These are phyloP conservation scores for Phyllostomus hastatus DNA, from an alignment of 2,113 vertebrate species.

Conservation along the genomic window DNA sequence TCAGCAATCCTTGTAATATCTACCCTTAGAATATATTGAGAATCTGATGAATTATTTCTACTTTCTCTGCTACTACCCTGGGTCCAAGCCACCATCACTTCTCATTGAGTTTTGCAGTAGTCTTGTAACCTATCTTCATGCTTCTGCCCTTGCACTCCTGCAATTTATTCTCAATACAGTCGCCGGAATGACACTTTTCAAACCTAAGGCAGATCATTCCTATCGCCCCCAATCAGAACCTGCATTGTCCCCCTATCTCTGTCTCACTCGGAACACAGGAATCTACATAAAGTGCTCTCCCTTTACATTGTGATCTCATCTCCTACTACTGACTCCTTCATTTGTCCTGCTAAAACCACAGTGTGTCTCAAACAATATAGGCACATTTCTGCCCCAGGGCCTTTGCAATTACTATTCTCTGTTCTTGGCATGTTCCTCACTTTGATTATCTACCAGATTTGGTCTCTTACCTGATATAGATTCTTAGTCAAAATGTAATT, in stretches of 20 bases:
- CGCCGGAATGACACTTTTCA: background rate
- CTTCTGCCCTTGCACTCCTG: background rate
- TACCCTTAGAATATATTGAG: background rate
- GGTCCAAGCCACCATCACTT: constrained; percentile 16
- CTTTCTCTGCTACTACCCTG: background rate
- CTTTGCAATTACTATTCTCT: background rate
- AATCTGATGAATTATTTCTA: background rate
- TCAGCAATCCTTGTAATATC: background rate
- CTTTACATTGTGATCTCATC: background rate
- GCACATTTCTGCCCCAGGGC: background rate
- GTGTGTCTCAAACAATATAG: background rate
- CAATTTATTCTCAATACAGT: background rate
- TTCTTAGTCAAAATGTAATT: background rate
- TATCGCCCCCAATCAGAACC: background rate
- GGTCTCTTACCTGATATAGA: background rate
- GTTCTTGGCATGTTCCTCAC: background rate
- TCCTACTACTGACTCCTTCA: background rate
- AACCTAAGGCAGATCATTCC: background rate
- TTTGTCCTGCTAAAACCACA: background rate
- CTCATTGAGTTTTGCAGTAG: constrained; percentile 1
- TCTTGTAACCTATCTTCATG: background rate
- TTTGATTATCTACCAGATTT: background rate
- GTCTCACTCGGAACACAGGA: background rate
- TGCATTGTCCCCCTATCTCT: background rate
- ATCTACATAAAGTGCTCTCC: background rate